These are phyloP conservation scores for Coenonympha arcania DNA, from an alignment of 2,888 invertebrate genomes.

Conservation along the genomic window DNA sequence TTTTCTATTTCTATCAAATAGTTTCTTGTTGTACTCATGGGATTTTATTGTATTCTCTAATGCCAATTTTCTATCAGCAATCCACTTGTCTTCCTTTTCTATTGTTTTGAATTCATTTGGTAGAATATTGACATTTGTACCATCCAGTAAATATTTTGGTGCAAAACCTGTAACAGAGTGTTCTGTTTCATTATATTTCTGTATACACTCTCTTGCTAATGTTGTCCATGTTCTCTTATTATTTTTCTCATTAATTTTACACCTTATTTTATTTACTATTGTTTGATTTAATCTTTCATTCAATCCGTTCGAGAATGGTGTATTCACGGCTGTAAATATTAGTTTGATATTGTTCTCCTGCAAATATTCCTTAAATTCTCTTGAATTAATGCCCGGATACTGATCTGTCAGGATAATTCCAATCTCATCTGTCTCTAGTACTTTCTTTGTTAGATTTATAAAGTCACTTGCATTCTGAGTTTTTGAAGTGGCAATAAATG, in stretches of 20 bases:
- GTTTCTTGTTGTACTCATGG: no score
- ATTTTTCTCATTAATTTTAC: conserved; percentile 2
- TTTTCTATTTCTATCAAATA: no score
- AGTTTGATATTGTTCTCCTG: conserved; percentile 25
- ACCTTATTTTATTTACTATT: conserved; percentile 8
- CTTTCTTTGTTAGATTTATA: conserved; percentile 11
- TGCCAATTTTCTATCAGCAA: no score
- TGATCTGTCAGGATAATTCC: conserved; percentile 9
- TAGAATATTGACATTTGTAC: conserved; percentile 14
- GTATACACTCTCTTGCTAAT: conserved; percentile 16
- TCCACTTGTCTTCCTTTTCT: no score
- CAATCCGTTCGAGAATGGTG: no score
- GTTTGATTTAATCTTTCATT: conserved; percentile 23
- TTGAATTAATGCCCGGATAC: conserved; percentile 15
- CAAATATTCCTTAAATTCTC: conserved; percentile 25
- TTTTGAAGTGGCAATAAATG: conserved; percentile 26
- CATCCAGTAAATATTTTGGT: conserved; percentile 22
- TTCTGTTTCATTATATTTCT: not conserved
- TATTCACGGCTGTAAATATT: conserved; percentile 39
- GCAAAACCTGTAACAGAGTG: conserved; percentile 23
- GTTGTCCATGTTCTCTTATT: conserved; percentile 29
- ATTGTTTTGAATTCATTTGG: no score
- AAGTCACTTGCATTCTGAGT: conserved; percentile 25
- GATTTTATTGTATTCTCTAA: no score
- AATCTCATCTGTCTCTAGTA: conserved; percentile 7